phyloP scores from a whole-genome alignment of 2,888 invertebrate genomes.

The Lasioglossum calceatum region DNA sequence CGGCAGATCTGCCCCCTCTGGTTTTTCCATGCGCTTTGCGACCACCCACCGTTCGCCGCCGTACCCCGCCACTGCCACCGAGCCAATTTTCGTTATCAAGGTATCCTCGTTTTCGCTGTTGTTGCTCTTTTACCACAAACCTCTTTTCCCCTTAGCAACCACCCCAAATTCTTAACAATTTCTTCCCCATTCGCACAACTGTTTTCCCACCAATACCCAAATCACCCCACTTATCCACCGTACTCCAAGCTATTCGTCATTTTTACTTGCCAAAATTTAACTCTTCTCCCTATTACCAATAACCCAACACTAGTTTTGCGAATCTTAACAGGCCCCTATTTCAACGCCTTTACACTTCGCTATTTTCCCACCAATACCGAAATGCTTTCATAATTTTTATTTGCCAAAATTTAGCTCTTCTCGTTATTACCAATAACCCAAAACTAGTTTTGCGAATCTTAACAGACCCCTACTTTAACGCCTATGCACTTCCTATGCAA shows the following conservation, averaged over 20 bases:
- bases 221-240: not conserved
- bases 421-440: not conserved
- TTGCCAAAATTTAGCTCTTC: not conserved
- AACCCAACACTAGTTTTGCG: not conserved
- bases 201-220: not conserved
- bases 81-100: conserved; percentile 30
- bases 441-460: not conserved
- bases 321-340: not conserved
- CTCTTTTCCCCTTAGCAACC: not conserved
- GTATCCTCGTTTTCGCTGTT: conserved; percentile 11
- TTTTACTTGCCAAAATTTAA: not conserved
- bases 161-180: not conserved
- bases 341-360: too few species aligned
- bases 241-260: not conserved
- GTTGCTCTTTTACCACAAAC: not conserved
- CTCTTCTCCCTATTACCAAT: not conserved
- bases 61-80: conserved; percentile 30
- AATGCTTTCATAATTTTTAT: not conserved
- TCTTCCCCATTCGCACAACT: not conserved
- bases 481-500: too few species aligned
- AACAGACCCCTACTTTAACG: too few species aligned
- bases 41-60: conserved; percentile 39
- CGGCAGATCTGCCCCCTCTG: conserved; percentile 69
- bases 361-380: too few species aligned
- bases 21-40: conserved; percentile 64